Evolutionary conservation across 2,113 vertebrate genomes (phyloP), one percentile per base, ranked within the genome.

Genomic region (Damaliscus lunatus): DNA sequence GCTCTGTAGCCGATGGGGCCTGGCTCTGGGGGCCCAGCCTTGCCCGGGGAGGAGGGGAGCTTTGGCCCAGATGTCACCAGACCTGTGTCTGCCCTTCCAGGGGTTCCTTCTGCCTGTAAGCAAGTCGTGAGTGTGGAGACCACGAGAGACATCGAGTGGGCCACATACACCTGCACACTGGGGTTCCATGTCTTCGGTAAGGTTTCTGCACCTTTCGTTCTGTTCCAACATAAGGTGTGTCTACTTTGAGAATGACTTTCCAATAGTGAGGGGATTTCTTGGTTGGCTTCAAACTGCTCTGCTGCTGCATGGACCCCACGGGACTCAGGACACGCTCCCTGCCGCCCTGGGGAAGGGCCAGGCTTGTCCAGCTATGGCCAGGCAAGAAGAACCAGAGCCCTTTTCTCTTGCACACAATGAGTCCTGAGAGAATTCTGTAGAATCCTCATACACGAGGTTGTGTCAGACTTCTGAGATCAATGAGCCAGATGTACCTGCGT

Each of bases 131-230:
- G 99, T 57, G 99, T 99, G 98, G 99, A 99, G 98, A 99, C 99
- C 82, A 99, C 99, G 4, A 99, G 99, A 94, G 99, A 99, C 98
- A 99, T 99, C 5, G 99, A 99, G 31, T 99, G 99, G 99, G 99
- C 98, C 74, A 99, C 99, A 1, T 99, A 99, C 94, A 99, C 99
- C 95, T 99, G 99, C 98, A 99, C 99, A 48, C 98, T 99, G 98
- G 99, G 99, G 62, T 99, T 99, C 98, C 99, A 99, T 14, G 99
- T 99, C 88, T 99, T 99, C 86, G 99, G 99, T 99, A 98, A 99
- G 99, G 96, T 13, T 71, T 12, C 86, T 86, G 53, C 14, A 0
- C 33, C 19, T 31, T 10, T 23, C 33, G 0, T 12, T 13, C 11
- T 3, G n/a, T 33, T 67, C 50, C 17, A 15, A 5, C 14, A 1